Evolutionary conservation across 2,888 invertebrate species (phyloP), one percentile per base, ranked within the genome.

Genomic region (Agriotes lineatus): DNA sequence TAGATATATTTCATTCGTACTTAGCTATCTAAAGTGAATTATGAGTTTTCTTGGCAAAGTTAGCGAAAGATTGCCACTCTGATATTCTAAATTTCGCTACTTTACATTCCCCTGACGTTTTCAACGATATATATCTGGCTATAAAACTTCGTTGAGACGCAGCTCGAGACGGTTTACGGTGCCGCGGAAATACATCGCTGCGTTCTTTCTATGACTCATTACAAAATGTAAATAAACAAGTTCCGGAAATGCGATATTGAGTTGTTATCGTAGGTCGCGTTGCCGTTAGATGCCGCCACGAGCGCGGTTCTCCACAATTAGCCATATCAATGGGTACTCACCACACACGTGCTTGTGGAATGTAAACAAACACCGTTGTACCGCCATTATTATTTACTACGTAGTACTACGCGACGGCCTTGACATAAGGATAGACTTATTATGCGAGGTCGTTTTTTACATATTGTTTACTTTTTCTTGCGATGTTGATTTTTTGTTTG

Each of bases 301-400:
- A 39, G 33, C 33, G 18, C 9, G 14, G n/a, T 20, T 45, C 42
- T 20, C 37, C 42, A 48, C 50, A 58, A 65, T 65, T 72, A 72
- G 57, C 61, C 54, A 64, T 72, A 70, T 72, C 70, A 69, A 68
- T 66, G 66, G 59, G 52, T 58, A 52, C 58, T 63, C 63, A 50
- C 64, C 35, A 44, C 63, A 58, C 72, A 72, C 72, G 72, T 72
- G 72, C 48, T 63, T 59, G 25, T 57, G 70, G 50, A 72, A 72
- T 70, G 73, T 73, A 73, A 73, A 73, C 72, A 72, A 67, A 69
- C 70, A 62, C 45, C 30, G 64, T 68, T 58, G 45, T 65, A 68
- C 66, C 57, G 68, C 57, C 65, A 67, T 73, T 71, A 71, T 68
- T 73, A 68, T 71, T 64, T 59, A 63, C 58, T 68, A 68, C 63